Conservation (phyloP, 1,140 invertebrate species). For the Prorops nasuta region DNA sequence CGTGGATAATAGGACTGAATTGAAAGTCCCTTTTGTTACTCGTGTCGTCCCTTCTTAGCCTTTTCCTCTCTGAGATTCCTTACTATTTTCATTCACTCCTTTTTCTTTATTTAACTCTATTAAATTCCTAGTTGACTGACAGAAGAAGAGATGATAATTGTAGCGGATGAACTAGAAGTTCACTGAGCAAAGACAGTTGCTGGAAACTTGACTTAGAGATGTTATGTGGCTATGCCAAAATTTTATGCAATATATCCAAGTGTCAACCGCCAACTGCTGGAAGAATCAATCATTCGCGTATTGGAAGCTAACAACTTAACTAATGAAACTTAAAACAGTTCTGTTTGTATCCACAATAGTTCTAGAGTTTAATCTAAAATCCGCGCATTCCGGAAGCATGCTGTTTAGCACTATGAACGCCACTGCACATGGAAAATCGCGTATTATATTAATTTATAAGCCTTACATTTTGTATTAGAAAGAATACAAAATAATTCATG, state of each 20-base stretch:
- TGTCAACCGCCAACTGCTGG: constrained; percentile 58
- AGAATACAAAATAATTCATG: too few relatives aligned
- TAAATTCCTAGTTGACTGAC: constrained; percentile 57
- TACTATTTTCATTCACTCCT: neutral
- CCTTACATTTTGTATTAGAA: too few relatives aligned
- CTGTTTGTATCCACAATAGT: too few relatives aligned
- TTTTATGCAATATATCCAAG: constrained; percentile 57
- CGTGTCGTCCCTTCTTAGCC: constrained; percentile 46
- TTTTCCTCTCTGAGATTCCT: constrained; percentile 45
- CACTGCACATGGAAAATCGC: too few relatives aligned
- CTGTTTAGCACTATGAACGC: too few relatives aligned
- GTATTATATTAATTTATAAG: too few relatives aligned
- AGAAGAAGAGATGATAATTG: constrained; percentile 55
- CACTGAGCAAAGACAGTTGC: constrained; percentile 48
- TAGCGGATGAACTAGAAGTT: constrained; percentile 51
- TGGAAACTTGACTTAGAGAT: constrained; percentile 39
- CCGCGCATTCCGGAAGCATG: too few relatives aligned
- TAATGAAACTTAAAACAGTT: too few relatives aligned
- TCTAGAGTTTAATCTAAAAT: too few relatives aligned
- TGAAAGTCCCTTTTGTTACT: constrained; percentile 35
- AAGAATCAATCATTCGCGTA: too few relatives aligned
- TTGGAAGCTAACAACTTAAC: too few relatives aligned
- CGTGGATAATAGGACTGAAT: constrained; percentile 40
- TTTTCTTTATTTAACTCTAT: constrained; percentile 1
- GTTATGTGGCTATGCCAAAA: constrained; percentile 44